Evolutionary conservation across 2,888 invertebrate species (phyloP), one percentile per base, ranked within the genome.

Genomic region (Nematopogon swammerdamellus): DNA sequence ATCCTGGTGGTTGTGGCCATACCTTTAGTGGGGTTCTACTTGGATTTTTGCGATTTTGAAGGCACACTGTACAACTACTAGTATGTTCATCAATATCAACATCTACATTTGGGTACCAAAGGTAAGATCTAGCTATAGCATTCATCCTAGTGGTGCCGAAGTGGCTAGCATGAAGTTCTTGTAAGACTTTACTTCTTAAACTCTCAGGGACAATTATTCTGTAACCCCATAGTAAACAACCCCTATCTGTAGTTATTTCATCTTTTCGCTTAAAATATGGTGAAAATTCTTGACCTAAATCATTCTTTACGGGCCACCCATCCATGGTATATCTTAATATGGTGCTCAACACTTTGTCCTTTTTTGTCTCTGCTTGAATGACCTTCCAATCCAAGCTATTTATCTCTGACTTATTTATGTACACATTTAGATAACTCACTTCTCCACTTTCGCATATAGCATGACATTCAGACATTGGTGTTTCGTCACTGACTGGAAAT

Each of bases 81-180:
- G 19, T 46, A 4, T 8, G 6, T 6, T 46, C 25, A 3, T 46
- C 20, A 17, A 46, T 46, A 8, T 46, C 46, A 19, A 10, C 16
- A 20, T 46, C 25, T 19, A 46, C 4, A 8, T 50, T 44, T 44
- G 53, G 55, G 53, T 52, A 55, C 55, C 52, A 55, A 46, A 55
- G 51, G 42, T 52, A 52, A 4, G 52, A 46, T 16, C 29, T 49
- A 1, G 53, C 49, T 10, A 53, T 46, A 29, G 52, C 49, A 14
- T 36, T 54, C 53, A 54, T 54, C 2, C 53, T 29, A 11, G 46
- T 47, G 18, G 5, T 46, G 1, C 53, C 53, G 42, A 54, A 53
- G 20, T 54, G 54, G 30, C 47, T 52, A 18, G 19, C 19, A 45
- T 53, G 49, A 18, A 53, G 36, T 20, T 53, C 49, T 19, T 19